Evolutionary conservation across 2,888 invertebrate genomes (phyloP).

Genomic region (Lochmaea crataegi): DNA sequence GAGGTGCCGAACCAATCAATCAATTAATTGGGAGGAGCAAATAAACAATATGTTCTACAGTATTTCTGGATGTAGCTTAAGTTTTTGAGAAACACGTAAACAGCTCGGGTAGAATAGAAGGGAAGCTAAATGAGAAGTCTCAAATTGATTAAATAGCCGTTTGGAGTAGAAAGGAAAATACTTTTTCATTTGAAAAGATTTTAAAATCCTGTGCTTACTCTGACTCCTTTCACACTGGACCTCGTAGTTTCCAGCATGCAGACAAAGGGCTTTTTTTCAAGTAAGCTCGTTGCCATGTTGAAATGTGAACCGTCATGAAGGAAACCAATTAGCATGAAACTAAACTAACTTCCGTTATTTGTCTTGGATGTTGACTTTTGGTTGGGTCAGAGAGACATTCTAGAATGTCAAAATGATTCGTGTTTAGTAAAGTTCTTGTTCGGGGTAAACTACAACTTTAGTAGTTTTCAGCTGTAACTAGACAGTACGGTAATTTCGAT

Average conservation of each 20-base stretch:
- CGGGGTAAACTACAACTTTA: constrained; percentile 16
- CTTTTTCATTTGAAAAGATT: too few species aligned
- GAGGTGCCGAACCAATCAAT: too few species aligned
- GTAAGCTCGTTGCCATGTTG: neutral
- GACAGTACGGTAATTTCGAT: constrained; percentile 2
- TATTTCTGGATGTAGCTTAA: too few species aligned
- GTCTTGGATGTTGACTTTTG: constrained; percentile 29
- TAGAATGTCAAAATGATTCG: constrained; percentile 28
- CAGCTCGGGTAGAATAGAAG: too few species aligned
- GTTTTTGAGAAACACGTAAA: too few species aligned
- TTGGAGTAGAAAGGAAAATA: too few species aligned
- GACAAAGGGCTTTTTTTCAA: neutral
- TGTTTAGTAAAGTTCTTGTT: constrained; percentile 23
- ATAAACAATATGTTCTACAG: too few species aligned
- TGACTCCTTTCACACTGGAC: too few species aligned
- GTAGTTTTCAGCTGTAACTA: neutral
- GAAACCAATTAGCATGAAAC: constrained; percentile 20
- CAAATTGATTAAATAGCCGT: too few species aligned
- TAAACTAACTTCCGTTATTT: constrained; percentile 34
- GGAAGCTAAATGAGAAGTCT: too few species aligned
- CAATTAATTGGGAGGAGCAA: too few species aligned
- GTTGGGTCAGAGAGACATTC: constrained; percentile 17
- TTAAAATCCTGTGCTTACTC: too few species aligned
- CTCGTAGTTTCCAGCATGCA: neutral
- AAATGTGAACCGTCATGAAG: neutral